Percentiles rank a stretch among this genome's conserved stretches.
Conservation (phyloP, 2,113 vertebrate species). For the Tamias sibiricus region DNA sequence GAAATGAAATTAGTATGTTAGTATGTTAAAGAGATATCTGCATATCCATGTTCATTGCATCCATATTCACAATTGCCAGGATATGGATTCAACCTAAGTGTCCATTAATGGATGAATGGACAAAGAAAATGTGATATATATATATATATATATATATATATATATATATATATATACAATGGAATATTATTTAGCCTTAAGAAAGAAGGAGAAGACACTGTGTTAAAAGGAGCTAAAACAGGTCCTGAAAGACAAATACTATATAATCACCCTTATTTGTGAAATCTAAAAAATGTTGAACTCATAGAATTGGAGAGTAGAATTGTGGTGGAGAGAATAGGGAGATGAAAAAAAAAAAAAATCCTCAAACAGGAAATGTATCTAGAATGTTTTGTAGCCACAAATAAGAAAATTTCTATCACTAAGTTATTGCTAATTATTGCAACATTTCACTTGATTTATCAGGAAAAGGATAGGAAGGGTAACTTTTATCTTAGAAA, state of each 20-base stretch:
- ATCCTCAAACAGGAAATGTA: background rate
- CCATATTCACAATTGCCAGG: background rate
- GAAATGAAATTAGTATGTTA: background rate
- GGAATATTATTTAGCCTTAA: background rate
- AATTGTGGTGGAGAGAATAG: background rate
- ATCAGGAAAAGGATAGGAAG: slow-evolving; percentile 38
- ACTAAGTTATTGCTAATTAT: slow-evolving; percentile 17
- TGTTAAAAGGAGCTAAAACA: background rate
- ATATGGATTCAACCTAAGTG: background rate
- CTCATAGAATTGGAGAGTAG: background rate
- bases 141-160: background rate
- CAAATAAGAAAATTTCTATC: background rate
- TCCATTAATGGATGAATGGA: background rate
- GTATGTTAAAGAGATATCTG: background rate
- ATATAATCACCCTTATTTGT: background rate
- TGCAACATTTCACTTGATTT: slow-evolving; percentile 9
- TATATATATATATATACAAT: background rate
- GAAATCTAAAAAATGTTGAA: background rate
- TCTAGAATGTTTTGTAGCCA: background rate
- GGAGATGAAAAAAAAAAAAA: background rate
- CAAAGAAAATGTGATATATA: background rate
- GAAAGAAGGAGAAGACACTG: background rate
- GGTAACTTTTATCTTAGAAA: background rate
- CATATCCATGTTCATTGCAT: background rate
- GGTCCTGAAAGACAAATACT: background rate